Percentiles rank a stretch among this genome's conserved stretches.
These are phyloP conservation scores for Cuculus canorus DNA, from an alignment of 2,797 vertebrate genomes.

Conservation along the genomic window DNA sequence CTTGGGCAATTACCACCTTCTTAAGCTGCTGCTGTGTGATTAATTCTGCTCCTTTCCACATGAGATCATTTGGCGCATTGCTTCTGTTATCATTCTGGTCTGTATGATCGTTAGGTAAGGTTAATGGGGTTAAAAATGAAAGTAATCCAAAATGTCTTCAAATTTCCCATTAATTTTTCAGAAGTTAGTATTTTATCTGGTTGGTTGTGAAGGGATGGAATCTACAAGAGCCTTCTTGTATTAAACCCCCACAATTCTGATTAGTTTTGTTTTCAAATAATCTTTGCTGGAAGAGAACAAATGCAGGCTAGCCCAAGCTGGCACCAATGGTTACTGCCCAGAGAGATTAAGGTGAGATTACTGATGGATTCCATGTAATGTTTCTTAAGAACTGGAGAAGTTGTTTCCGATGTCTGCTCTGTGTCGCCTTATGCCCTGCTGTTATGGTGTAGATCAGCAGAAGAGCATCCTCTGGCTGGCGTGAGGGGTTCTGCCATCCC, in stretches of 20 bases:
- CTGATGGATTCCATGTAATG: background rate
- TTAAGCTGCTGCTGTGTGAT: background rate
- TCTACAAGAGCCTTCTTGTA: background rate
- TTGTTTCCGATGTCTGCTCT: background rate
- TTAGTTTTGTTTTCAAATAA: background rate
- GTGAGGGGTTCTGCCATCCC: background rate
- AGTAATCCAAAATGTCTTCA: background rate
- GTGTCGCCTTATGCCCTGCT: background rate
- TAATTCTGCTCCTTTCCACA: constrained; percentile 37
- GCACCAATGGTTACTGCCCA: background rate
- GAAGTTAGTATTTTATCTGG: background rate
- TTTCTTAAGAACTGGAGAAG: background rate
- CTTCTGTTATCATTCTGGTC: background rate
- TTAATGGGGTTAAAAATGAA: constrained; percentile 52
- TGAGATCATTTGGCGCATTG: background rate
- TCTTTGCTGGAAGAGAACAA: background rate
- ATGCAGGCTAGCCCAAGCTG: background rate
- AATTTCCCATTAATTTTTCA: background rate
- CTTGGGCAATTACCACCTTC: background rate
- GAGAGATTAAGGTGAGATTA: background rate
- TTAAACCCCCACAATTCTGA: background rate
- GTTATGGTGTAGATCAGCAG: background rate
- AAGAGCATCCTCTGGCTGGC: background rate
- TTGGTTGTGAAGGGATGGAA: background rate
- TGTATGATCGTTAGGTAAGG: background rate